Percentiles rank a stretch among this genome's conserved stretches.
Evolutionary conservation across 2,113 vertebrate genomes (phyloP).

Genomic region (Microcebus jonahi): DNA sequence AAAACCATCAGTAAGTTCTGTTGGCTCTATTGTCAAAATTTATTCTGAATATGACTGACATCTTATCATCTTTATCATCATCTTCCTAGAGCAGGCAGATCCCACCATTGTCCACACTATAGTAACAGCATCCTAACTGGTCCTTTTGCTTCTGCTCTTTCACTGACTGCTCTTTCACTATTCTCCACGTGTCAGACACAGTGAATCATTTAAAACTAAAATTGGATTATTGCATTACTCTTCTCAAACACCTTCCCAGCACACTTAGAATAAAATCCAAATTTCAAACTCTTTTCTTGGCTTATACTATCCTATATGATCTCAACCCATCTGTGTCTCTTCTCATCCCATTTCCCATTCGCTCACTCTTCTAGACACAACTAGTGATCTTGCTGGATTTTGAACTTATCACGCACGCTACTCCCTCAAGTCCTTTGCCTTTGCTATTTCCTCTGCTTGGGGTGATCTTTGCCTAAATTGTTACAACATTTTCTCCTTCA

Average conservation of each 20-base stretch:
- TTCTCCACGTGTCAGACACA: not conserved
- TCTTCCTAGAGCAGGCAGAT: not conserved
- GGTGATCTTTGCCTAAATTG: not conserved
- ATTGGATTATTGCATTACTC: not conserved
- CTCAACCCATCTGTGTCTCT: not conserved
- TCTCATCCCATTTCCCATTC: not conserved
- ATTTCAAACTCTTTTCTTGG: not conserved
- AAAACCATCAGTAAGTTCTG: not conserved
- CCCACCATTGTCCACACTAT: not conserved
- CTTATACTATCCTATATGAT: not conserved
- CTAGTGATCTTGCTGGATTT: not conserved
- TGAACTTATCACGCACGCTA: not conserved
- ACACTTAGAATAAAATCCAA: not conserved
- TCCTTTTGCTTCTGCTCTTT: not conserved
- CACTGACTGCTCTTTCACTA: not conserved
- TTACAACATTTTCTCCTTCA: not conserved
- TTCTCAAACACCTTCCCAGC: not conserved
- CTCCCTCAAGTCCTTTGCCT: not conserved
- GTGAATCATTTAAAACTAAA: not conserved
- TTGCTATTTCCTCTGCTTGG: not conserved
- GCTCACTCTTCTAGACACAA: not conserved
- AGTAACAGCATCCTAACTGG: not conserved
- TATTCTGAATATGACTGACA: not conserved
- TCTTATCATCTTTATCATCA: not conserved
- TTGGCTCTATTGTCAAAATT: not conserved